phyloP scores from a whole-genome alignment of 2,113 vertebrate genomes.

The Mus musculus region GRCm39 chr12:68261501-68262000 shows the following conservation, averaged over 20 bases:
- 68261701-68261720: conserved; percentile 1
- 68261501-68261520: too few species aligned
- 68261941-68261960: conserved; percentile 30
- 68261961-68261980: conserved; percentile 10
- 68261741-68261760: not conserved
- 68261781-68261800: not conserved
- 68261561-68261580: not conserved
- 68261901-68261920: conserved; percentile 4
- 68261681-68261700: not conserved
- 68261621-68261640: not conserved
- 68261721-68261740: not conserved
- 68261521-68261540: too few species aligned
- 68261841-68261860: not conserved
- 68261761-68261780: not conserved
- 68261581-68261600: too few species aligned
- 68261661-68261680: not conserved
- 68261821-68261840: not conserved
- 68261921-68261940: not conserved
- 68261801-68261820: not conserved
- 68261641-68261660: not conserved
- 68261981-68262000: conserved; percentile 37
- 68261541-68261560: not conserved
- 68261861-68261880: not conserved
- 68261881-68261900: not conserved
- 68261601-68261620: not conserved